These are phyloP conservation scores for Argynnis bischoffii DNA, from an alignment of 2,888 invertebrate genomes.

Conservation along the genomic window DNA sequence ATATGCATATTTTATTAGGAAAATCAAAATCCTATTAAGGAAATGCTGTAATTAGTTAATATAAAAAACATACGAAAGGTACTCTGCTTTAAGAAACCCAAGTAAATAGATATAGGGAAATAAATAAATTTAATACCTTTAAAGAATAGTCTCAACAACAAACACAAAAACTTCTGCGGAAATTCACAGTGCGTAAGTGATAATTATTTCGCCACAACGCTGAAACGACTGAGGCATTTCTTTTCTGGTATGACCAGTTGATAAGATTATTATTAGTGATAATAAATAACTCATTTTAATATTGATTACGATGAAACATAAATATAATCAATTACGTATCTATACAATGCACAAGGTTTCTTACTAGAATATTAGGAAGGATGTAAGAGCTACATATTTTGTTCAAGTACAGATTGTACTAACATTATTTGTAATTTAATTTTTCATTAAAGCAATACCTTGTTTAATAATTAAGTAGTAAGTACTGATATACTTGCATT, in stretches of 20 bases:
- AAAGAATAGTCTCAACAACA: background rate
- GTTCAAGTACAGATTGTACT: background rate
- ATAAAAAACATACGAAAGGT: no score
- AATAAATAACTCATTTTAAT: conserved; percentile 38
- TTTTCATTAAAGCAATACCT: background rate
- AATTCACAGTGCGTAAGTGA: background rate
- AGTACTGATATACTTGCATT: no score
- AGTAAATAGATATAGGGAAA: no score
- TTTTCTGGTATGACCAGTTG: conserved; percentile 32
- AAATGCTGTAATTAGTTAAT: no score
- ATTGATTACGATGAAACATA: conserved; percentile 32
- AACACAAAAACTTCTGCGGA: background rate
- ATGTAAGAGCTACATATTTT: background rate
- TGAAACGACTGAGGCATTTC: conserved; percentile 30
- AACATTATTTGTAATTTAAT: no score
- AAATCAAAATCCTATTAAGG: no score
- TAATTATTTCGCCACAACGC: conserved; percentile 33
- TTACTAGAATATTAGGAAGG: background rate
- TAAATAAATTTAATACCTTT: background rate
- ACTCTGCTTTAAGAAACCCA: no score
- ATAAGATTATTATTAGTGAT: conserved; percentile 38
- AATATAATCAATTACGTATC: conserved; percentile 17
- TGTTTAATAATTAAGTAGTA: background rate
- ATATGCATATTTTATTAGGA: no score
- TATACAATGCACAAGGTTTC: conserved; percentile 7